A percentile compares a stretch with the other conserved stretches of the same genome.
These are phyloP conservation scores for Frieseomelitta varia DNA, from an alignment of 1,140 invertebrate genomes.

Conservation along the genomic window DNA sequence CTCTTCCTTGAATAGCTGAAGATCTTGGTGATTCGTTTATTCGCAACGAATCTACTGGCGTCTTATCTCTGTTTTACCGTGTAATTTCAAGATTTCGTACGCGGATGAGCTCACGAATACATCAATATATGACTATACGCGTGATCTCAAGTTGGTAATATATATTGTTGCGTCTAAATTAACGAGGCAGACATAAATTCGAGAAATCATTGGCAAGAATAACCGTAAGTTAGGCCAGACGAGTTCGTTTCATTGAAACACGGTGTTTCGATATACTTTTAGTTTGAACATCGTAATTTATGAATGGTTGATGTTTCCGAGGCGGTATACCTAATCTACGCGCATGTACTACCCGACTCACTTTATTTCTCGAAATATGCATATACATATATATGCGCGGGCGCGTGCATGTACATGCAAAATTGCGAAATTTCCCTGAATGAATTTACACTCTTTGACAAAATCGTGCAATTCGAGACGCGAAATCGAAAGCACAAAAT, in stretches of 20 bases:
- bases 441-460: too few species aligned
- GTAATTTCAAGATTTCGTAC: too few species aligned
- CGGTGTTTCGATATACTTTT: constrained; percentile 24
- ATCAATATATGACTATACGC: too few species aligned
- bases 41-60: not conserved
- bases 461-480: constrained; percentile 47
- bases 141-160: too few species aligned
- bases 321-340: not conserved
- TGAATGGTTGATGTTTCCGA: constrained; percentile 12
- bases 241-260: not conserved
- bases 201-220: constrained; percentile 3
- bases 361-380: constrained; percentile 60
- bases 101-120: too few species aligned
- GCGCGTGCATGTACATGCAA: too few species aligned
- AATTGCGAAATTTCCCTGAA: constrained; percentile 68
- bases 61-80: too few species aligned
- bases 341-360: not conserved
- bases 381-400: not conserved
- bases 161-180: not conserved
- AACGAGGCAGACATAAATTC: constrained; percentile 18
- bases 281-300: constrained; percentile 40
- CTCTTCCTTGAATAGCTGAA: not conserved
- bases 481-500: constrained; percentile 43
- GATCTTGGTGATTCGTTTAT: not conserved
- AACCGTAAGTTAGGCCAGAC: not conserved